Conservation (phyloP, 2,113 vertebrate genomes). For the Camarhynchus parvulus region DNA sequence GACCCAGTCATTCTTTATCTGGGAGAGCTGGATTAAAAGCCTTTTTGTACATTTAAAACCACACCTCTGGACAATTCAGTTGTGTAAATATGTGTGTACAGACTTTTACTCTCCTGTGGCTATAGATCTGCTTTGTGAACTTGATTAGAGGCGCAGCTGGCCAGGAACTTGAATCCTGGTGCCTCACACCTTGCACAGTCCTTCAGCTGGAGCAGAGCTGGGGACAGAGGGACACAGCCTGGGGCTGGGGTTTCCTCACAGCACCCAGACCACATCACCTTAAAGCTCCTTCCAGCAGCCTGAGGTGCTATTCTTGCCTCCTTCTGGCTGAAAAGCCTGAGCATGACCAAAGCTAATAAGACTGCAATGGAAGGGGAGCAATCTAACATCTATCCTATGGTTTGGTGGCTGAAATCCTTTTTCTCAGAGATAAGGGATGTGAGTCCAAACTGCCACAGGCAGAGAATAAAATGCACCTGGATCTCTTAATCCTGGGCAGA, state of each 20-base stretch:
- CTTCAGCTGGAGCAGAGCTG: neutral
- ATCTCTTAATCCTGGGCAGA: neutral
- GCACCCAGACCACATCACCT: no score
- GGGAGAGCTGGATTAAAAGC: neutral
- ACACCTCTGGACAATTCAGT: neutral
- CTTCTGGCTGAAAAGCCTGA: neutral
- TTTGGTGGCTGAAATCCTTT: neutral
- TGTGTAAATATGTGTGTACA: neutral
- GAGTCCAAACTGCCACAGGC: neutral
- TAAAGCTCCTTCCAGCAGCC: neutral
- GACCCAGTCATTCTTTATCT: neutral
- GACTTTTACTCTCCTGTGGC: neutral
- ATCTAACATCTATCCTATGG: neutral
- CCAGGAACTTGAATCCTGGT: neutral
- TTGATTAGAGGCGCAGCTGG: neutral
- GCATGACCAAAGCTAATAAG: neutral
- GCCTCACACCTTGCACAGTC: neutral
- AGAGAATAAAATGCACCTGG: neutral
- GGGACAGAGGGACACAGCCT: fast-evolving
- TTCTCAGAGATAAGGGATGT: neutral
- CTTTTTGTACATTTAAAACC: neutral
- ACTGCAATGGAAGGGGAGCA: neutral
- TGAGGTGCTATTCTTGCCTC: neutral
- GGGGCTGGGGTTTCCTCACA: neutral
- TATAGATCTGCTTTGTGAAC: neutral